Percentiles rank a stretch among this genome's conserved stretches.
Evolutionary conservation across 2,113 vertebrate genomes (phyloP).

Genomic region (Albula goreensis): DNA sequence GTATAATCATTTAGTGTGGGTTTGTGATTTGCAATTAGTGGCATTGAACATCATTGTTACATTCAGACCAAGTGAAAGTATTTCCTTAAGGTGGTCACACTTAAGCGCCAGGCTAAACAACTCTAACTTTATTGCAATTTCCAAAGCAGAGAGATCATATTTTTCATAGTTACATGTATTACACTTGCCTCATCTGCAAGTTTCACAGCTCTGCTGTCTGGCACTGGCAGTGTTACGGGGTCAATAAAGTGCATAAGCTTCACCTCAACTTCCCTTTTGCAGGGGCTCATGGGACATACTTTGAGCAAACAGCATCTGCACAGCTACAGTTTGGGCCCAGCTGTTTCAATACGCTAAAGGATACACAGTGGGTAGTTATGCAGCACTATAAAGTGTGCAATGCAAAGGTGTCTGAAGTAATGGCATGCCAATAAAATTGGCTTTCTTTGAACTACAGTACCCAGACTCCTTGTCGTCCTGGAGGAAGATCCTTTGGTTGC

Average conservation of each 20-base stretch:
- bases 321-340: neutral
- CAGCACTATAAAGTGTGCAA: neutral
- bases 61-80: constrained; percentile 57
- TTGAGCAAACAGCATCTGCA: neutral
- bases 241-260: neutral
- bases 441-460: neutral
- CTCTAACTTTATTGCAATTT: constrained; percentile 55
- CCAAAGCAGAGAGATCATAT: constrained; percentile 49
- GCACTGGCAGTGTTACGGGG: neutral
- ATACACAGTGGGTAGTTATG: neutral
- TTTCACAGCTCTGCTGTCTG: neutral
- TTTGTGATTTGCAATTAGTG: constrained; percentile 58
- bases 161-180: constrained; percentile 24
- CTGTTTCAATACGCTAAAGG: neutral
- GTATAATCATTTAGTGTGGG: constrained; percentile 35
- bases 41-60: constrained; percentile 61
- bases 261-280: neutral
- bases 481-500: neutral
- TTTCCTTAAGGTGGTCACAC: constrained; percentile 27
- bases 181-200: neutral
- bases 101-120: constrained; percentile 39
- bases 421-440: neutral
- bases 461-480: neutral
- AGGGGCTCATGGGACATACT: neutral
- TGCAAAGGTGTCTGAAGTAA: neutral